Conservation (phyloP, 2,113 vertebrate species). For the Microtus oregoni region DNA sequence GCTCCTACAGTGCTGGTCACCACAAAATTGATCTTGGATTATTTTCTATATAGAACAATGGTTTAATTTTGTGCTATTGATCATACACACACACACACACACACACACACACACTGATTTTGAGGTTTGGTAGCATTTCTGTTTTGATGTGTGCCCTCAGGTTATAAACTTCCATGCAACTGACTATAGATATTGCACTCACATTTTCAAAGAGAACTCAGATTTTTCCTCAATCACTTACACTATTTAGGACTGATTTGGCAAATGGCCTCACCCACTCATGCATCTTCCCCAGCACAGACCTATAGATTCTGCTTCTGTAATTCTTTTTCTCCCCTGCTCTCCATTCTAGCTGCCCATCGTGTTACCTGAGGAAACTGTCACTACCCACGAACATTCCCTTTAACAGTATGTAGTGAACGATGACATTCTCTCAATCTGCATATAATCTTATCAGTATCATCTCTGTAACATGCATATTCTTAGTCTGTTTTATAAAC, state of each 20-base stretch:
- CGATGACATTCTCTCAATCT: not conserved
- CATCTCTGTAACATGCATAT: not conserved
- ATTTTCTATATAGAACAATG: not conserved
- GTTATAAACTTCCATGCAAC: not conserved
- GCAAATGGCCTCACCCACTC: accelerated
- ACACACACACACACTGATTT: not conserved
- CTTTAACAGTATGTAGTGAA: not conserved
- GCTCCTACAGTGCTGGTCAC: not conserved
- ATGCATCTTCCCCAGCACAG: not conserved
- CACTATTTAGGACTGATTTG: not conserved
- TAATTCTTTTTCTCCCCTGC: not conserved
- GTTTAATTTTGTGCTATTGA: slow-evolving; percentile 10
- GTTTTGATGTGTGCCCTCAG: not conserved
- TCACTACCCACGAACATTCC: not conserved
- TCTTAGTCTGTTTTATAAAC: not conserved
- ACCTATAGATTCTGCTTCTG: not conserved
- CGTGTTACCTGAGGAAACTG: not conserved
- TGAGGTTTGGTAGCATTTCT: not conserved
- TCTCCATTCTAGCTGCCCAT: not conserved
- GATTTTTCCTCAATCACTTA: not conserved
- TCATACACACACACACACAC: not conserved
- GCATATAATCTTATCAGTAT: not conserved
- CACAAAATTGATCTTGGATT: not conserved
- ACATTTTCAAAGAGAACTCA: not conserved
- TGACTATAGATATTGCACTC: not conserved